These are phyloP conservation scores for Electrona antarctica DNA, from an alignment of 2,113 vertebrate genomes.

Conservation along the genomic window DNA sequence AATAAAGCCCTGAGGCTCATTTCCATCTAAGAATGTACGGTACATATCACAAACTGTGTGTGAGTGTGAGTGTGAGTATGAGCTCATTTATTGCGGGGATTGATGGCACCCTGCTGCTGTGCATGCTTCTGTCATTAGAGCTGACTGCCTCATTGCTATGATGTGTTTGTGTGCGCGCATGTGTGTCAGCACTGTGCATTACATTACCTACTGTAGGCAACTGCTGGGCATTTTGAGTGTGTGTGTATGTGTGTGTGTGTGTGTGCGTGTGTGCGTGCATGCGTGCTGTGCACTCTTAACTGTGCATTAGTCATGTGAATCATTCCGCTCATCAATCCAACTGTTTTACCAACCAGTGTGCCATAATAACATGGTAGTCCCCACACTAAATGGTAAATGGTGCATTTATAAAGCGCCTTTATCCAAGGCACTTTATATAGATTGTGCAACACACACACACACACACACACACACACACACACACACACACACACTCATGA, in stretches of 20 bases:
- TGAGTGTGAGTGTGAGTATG: neutral
- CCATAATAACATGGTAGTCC: neutral
- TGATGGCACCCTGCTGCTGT: constrained; percentile 5
- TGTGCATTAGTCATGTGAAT: constrained; percentile 20
- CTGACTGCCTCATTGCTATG: constrained; percentile 1
- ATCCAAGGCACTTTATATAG: too few species aligned
- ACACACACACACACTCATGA: too few species aligned
- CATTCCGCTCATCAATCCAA: neutral
- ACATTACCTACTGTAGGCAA: neutral
- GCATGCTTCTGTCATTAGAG: neutral
- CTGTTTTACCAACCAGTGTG: constrained; percentile 26
- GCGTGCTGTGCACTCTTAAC: neutral
- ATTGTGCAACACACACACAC: too few species aligned
- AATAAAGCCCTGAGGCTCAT: too few species aligned
- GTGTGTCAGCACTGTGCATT: neutral
- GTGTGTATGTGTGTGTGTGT: neutral
- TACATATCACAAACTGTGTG: too few species aligned
- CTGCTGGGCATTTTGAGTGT: too few species aligned
- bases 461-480: too few species aligned
- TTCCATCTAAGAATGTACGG: too few species aligned
- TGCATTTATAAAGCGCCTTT: too few species aligned
- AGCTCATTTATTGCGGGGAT: constrained; percentile 10
- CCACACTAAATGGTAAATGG: too few species aligned
- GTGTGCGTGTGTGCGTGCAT: constrained; percentile 6
- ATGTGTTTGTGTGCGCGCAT: constrained; percentile 6